Percentiles rank a stretch among this genome's conserved stretches.
phyloP scores from a whole-genome alignment of 2,113 vertebrate species.

The Oreochromis spilurus region DNA sequence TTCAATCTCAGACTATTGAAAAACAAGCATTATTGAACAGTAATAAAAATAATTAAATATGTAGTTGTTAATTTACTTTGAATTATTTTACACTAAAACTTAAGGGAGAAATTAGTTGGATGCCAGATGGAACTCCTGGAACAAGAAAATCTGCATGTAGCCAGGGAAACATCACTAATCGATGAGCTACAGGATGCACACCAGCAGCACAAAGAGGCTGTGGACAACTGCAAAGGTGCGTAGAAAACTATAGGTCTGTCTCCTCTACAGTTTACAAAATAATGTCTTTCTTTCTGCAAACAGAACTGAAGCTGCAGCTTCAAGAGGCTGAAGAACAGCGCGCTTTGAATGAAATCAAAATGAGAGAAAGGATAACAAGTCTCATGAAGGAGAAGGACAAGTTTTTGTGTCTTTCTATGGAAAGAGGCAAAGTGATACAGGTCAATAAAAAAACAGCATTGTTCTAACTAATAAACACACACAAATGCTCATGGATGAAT shows the following conservation, averaged over 20 bases:
- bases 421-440: constrained; percentile 66
- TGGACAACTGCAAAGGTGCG: constrained; percentile 55
- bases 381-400: constrained; percentile 62
- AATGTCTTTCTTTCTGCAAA: neutral
- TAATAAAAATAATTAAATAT: neutral
- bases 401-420: constrained; percentile 46
- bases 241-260: neutral
- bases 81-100: neutral
- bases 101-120: constrained; percentile 56
- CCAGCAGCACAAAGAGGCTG: constrained; percentile 47
- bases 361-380: constrained; percentile 31
- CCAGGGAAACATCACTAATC: constrained; percentile 37
- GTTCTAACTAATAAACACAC: neutral
- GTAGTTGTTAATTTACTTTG: neutral
- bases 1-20: neutral
- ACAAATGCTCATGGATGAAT: neutral
- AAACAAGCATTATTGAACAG: neutral
- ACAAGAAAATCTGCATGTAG: constrained; percentile 47
- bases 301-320: constrained; percentile 65
- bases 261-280: neutral
- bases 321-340: constrained; percentile 38
- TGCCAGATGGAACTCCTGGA: constrained; percentile 53
- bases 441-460: constrained; percentile 4
- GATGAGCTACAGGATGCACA: constrained; percentile 47
- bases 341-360: constrained; percentile 19